Conservation (phyloP, 2,888 invertebrate genomes). For the Pandemis heparana region DNA sequence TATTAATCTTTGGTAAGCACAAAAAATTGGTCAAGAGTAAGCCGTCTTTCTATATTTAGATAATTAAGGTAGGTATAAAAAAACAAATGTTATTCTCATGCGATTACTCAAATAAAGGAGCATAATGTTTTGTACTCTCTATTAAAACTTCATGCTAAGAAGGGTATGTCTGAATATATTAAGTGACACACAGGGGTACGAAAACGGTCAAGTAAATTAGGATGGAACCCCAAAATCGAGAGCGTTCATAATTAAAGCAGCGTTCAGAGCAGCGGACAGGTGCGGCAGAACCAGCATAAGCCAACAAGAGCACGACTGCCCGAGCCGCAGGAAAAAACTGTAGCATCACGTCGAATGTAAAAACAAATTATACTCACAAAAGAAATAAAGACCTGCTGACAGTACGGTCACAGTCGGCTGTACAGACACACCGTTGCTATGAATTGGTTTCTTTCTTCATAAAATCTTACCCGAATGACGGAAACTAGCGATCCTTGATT, state of each 20-base stretch:
- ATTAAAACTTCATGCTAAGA: background rate
- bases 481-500: constrained; percentile 77
- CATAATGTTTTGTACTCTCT: background rate
- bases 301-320: constrained; percentile 65
- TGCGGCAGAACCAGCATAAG: constrained; percentile 57
- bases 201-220: constrained; percentile 20
- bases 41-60: background rate
- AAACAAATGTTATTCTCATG: background rate
- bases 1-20: constrained; percentile 63
- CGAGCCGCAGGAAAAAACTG: constrained; percentile 65
- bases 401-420: constrained; percentile 84
- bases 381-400: constrained; percentile 80
- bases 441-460: constrained; percentile 71
- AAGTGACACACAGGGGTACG: background rate
- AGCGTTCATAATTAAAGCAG: constrained; percentile 79
- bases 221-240: constrained; percentile 64
- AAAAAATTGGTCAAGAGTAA: constrained; percentile 37
- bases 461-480: constrained; percentile 70
- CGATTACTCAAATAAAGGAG: background rate
- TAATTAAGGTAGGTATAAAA: background rate
- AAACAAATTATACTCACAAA: constrained; percentile 79
- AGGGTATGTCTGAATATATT: background rate
- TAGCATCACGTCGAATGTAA: constrained; percentile 74
- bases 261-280: constrained; percentile 63
- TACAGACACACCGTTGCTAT: constrained; percentile 80